Conservation (phyloP, 92 coral and sea anemone genomes). For the Epizoanthus illoricatus region DNA sequence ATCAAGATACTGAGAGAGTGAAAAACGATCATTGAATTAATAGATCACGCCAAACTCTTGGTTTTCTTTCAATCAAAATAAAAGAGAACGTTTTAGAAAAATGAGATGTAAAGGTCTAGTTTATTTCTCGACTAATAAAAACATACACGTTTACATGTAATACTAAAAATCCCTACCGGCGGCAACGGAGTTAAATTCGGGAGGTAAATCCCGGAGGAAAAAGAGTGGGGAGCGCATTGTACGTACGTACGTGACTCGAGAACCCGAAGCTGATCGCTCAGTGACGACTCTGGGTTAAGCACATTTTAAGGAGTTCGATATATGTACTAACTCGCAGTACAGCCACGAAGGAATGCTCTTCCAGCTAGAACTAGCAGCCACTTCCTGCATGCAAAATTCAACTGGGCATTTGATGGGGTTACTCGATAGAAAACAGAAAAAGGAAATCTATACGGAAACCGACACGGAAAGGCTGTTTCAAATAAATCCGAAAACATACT, state of each 20-base stretch:
- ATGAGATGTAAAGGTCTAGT: neutral
- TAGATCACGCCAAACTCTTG: conserved; percentile 1
- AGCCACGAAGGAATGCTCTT: neutral
- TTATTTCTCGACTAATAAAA: neutral
- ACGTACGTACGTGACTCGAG: conserved; percentile 14
- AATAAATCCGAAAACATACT: neutral
- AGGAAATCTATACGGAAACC: neutral
- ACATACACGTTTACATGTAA: neutral
- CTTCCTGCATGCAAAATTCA: neutral
- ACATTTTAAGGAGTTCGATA: neutral
- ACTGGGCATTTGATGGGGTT: neutral
- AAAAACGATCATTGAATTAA: neutral
- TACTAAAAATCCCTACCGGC: neutral
- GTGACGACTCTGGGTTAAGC: conserved; percentile 4
- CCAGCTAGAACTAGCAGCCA: conserved; percentile 7
- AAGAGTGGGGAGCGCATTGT: neutral
- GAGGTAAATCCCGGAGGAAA: too few species aligned
- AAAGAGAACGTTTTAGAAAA: neutral
- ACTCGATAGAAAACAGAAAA: neutral
- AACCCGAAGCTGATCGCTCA: neutral
- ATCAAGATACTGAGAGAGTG: neutral
- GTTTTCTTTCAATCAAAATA: neutral
- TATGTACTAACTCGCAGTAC: neutral
- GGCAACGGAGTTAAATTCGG: too few species aligned
- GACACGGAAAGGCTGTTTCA: neutral